These are phyloP conservation scores for Meleagris gallopavo DNA, from an alignment of 2,113 vertebrate genomes.

Conservation along the genomic window DNA sequence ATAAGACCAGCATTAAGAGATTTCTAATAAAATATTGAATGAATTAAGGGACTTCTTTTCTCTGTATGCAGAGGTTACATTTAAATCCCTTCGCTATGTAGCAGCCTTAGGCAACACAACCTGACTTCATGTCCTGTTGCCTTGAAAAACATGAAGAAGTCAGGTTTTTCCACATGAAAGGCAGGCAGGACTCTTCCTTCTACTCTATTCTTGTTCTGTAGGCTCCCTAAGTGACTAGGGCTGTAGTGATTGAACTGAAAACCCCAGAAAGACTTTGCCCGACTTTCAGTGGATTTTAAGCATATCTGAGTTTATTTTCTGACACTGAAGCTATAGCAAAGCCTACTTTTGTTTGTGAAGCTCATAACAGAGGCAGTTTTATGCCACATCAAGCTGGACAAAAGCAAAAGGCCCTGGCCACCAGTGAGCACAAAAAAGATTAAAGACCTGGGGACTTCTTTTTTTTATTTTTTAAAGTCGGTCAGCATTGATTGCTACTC, in stretches of 20 bases:
- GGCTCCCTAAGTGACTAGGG: conserved; percentile 41
- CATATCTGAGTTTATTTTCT: not conserved
- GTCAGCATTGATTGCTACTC: not conserved
- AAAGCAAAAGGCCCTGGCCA: not conserved
- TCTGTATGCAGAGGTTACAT: conserved; percentile 68
- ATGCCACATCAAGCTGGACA: not conserved
- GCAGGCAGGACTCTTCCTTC: conserved; percentile 56
- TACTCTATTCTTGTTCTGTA: conserved; percentile 38
- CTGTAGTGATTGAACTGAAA: conserved; percentile 48
- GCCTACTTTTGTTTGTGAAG: conserved; percentile 19
- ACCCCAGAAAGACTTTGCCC: conserved; percentile 47
- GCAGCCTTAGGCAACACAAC: conserved; percentile 76
- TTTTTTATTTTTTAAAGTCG: not conserved
- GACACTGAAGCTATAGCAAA: not conserved
- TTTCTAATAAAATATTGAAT: conserved; percentile 77
- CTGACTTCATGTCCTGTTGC: conserved; percentile 68
- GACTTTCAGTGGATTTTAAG: conserved; percentile 41
- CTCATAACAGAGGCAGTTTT: not conserved
- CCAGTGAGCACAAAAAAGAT: not conserved
- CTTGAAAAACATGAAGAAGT: conserved; percentile 68
- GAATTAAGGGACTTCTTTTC: conserved; percentile 76
- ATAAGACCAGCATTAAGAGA: conserved; percentile 73
- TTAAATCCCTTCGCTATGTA: conserved; percentile 65
- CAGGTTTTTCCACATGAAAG: conserved; percentile 66
- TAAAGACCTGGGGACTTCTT: not conserved